Evolutionary conservation across 2,797 vertebrate genomes (phyloP).

Genomic region (Benthosema pterotum): DNA sequence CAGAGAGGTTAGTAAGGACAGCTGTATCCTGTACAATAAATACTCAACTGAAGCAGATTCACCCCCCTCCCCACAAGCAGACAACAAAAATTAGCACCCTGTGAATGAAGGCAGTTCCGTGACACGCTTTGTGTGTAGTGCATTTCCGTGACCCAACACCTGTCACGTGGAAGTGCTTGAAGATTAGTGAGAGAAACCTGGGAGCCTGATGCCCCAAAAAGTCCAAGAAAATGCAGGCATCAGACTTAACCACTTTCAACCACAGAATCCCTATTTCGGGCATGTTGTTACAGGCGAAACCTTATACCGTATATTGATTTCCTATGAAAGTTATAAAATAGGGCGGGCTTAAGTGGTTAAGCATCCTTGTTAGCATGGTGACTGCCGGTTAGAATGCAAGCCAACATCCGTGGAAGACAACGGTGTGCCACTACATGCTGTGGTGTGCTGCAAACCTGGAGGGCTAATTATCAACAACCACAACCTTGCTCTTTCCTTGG

Average conservation of each 20-base stretch:
- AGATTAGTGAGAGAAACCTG: constrained; percentile 27
- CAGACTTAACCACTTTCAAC: too few species aligned
- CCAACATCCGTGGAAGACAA: constrained; percentile 56
- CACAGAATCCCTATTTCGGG: too few species aligned
- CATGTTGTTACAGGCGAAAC: too few species aligned
- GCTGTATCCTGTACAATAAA: background rate
- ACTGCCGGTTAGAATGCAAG: constrained; percentile 51
- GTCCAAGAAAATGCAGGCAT: too few species aligned
- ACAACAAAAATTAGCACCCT: constrained; percentile 13
- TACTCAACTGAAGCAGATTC: background rate
- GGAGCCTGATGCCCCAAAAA: too few species aligned
- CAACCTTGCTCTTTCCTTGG: constrained; percentile 86
- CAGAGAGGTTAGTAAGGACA: constrained; percentile 49
- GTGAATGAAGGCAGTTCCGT: constrained; percentile 11
- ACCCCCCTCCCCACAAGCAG: constrained; percentile 8
- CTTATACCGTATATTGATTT: too few species aligned
- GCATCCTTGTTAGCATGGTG: constrained; percentile 50
- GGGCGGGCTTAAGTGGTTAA: too few species aligned
- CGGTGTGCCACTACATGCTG: constrained; percentile 56
- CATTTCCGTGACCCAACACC: background rate
- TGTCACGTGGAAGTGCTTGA: constrained; percentile 38
- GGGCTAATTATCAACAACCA: constrained; percentile 72
- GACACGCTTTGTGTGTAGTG: constrained; percentile 5
- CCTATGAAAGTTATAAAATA: too few species aligned
- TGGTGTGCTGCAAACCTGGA: constrained; percentile 11